Conservation (phyloP, 2,113 vertebrate genomes). For the Cynopterus brachyotis region DNA sequence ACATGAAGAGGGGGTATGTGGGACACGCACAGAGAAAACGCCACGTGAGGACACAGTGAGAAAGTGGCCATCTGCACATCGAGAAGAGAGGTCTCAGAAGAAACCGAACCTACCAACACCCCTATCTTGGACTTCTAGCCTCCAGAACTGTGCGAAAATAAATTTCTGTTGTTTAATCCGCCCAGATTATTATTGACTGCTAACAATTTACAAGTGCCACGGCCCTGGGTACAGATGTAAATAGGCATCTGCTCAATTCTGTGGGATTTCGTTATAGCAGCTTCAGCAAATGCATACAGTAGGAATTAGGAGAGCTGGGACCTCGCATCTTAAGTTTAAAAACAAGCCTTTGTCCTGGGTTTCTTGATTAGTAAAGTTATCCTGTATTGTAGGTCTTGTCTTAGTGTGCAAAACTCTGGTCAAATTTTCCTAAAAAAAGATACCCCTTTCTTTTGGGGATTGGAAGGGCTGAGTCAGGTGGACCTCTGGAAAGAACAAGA, state of each 20-base stretch:
- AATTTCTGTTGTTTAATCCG: neutral
- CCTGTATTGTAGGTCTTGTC: neutral
- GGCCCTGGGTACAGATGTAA: neutral
- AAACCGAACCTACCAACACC: neutral
- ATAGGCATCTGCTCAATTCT: conserved; percentile 15
- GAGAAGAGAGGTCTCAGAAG: neutral
- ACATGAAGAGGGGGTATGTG: neutral
- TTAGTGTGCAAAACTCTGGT: neutral
- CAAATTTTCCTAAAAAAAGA: neutral
- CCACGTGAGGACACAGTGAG: neutral
- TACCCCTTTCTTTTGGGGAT: neutral
- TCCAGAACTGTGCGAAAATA: neutral
- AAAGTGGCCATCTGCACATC: neutral
- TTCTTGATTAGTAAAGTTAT: neutral
- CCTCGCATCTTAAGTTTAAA: neutral
- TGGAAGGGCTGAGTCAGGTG: neutral
- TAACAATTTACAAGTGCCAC: conserved; percentile 39
- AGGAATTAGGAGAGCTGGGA: neutral
- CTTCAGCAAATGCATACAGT: neutral
- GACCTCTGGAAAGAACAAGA: conserved; percentile 29
- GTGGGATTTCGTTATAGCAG: neutral
- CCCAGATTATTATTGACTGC: conserved; percentile 38
- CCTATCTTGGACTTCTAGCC: neutral
- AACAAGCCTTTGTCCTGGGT: neutral
- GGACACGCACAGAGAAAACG: neutral